Evolutionary conservation across 1,140 invertebrate species (phyloP), one percentile per base, ranked within the genome.

Genomic region (Varroa destructor): DNA sequence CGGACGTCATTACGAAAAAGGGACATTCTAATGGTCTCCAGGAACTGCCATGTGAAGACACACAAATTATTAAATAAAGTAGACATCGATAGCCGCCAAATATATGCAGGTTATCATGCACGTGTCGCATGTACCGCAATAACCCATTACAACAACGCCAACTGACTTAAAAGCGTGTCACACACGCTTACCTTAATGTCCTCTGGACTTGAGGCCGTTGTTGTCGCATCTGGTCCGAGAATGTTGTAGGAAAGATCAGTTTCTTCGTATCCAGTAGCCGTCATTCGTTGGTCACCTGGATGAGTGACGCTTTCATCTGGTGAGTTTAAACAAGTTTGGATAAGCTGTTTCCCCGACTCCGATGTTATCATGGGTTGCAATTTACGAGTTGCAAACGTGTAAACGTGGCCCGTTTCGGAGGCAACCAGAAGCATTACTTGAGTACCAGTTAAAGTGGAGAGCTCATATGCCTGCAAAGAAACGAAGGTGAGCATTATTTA

Each of bases 291-390:
- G 81, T 96, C 92, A 12, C 77, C 74, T 55, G 76, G 77, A 74
- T 78, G 77, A 56, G 78, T 25, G 36, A 25, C 25, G 84, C 84
- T 51, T 88, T 91, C 90, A 80, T 98, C 94, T 43, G 96, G 95
- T 58, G 93, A 94, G 81, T 97, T 98, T 43, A 99, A 85, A 81
- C 97, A 99, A 71, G 93, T 97, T 82, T 99, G 95, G 77, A 99
- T 99, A 64, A 99, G 84, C 61, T 92, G 89, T 81, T 99, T 99
- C 64, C 96, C 97, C 72, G 93, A 92, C 78, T 99, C 96, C 76
- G 92, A 96, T 14, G 93, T 97, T 79, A 99, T 99, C 94, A 99
- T 99, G 70, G 96, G 97, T 81, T 99, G 94, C 56, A 99, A 84
- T 81, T 99, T 99, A 72, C 93, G 84, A 64, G 97, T 99, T 51